A percentile compares a stretch with the other conserved stretches of the same genome.
These are phyloP conservation scores for Onchidella celtica DNA, from an alignment of 2,888 invertebrate genomes.

Conservation along the genomic window DNA sequence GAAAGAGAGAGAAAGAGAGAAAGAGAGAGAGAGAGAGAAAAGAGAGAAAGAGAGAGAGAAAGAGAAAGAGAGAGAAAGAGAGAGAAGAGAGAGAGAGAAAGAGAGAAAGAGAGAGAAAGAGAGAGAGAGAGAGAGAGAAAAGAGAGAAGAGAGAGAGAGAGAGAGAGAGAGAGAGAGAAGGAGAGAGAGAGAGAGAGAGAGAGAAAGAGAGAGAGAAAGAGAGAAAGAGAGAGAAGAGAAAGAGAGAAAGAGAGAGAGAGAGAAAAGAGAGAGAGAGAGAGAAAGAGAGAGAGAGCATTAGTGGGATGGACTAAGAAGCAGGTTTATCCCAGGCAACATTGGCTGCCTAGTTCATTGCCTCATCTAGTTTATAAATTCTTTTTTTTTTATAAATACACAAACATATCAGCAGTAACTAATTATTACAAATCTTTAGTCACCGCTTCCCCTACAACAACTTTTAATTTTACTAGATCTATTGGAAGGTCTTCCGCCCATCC, in stretches of 20 bases:
- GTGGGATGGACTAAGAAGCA: too few relatives aligned
- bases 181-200: not conserved
- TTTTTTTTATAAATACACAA: too few relatives aligned
- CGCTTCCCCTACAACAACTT: too few relatives aligned
- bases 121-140: not conserved
- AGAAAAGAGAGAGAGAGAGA: not conserved
- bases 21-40: not conserved
- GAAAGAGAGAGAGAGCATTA: not conserved
- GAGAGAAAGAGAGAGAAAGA: too few relatives aligned
- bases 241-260: too few relatives aligned
- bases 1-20: not conserved
- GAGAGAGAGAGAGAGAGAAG: not conserved
- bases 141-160: not conserved
- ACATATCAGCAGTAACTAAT: too few relatives aligned
- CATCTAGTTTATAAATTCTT: too few relatives aligned
- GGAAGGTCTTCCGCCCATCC: too few relatives aligned
- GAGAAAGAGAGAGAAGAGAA: not conserved
- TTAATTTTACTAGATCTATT: too few relatives aligned
- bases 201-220: conserved; percentile 24
- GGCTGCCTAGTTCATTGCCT: too few relatives aligned
- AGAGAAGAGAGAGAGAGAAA: not conserved
- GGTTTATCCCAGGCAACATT: too few relatives aligned
- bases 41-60: not conserved
- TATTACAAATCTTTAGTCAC: too few relatives aligned
- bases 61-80: not conserved